Percentiles rank a stretch among this genome's conserved stretches.
Conservation (phyloP, 1,140 invertebrate genomes). For the Drosophila virilis region DNA sequence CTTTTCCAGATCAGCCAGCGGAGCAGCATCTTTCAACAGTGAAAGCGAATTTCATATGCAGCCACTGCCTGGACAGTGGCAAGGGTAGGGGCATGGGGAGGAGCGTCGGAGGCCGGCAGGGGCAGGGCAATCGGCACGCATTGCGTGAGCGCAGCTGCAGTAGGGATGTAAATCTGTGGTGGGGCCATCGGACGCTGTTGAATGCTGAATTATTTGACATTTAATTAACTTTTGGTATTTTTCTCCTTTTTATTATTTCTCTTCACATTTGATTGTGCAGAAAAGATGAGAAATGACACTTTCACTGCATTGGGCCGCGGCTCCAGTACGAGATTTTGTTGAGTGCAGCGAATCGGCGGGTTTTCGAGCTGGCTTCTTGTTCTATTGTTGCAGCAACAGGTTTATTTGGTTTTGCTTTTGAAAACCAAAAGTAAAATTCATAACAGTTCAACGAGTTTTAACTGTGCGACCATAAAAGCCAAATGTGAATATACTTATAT, state of each 20-base stretch:
- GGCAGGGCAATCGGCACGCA: conserved; percentile 36
- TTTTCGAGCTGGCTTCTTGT: conserved; percentile 42
- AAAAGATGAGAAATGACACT: conserved; percentile 77
- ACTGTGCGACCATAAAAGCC: conserved; percentile 51
- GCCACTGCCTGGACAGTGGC: background rate
- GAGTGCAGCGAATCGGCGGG: conserved; percentile 30
- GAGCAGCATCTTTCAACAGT: conserved; percentile 58
- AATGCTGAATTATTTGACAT: conserved; percentile 78
- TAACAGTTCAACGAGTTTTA: conserved; percentile 66
- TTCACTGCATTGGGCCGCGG: conserved; percentile 62
- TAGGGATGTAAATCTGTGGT: conserved; percentile 63
- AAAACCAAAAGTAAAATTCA: conserved; percentile 69
- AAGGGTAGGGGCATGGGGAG: conserved; percentile 24
- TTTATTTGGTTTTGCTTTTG: conserved; percentile 44
- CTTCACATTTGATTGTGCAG: conserved; percentile 33
- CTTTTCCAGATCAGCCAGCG: conserved; percentile 70
- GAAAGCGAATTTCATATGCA: conserved; percentile 76
- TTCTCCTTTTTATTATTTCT: conserved; percentile 12
- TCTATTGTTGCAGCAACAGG: conserved; percentile 74
- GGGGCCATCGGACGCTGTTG: conserved; percentile 23
- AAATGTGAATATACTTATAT: conserved; percentile 50
- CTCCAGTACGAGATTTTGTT: conserved; percentile 18
- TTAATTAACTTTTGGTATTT: conserved; percentile 70
- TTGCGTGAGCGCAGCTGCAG: conserved; percentile 54
- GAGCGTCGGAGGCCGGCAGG: background rate